phyloP scores from a whole-genome alignment of 2,797 vertebrate species.

The Rhyacichthys aspro region DNA sequence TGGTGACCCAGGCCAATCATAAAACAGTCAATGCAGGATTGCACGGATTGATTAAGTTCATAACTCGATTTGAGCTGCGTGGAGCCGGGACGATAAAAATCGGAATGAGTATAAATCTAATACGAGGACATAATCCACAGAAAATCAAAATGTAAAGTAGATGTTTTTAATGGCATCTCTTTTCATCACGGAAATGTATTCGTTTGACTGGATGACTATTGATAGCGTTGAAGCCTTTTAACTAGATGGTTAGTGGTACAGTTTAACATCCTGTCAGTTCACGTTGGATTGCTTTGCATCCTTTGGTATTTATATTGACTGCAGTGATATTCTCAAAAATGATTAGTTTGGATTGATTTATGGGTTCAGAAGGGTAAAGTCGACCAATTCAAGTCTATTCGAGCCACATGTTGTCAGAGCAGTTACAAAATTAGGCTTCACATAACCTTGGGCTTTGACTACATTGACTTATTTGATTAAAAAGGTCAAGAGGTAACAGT shows the following conservation, averaged over 20 bases:
- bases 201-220: conserved; percentile 65
- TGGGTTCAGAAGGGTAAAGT: conserved; percentile 29
- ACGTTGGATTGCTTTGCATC: conserved; percentile 19
- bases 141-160: conserved; percentile 79
- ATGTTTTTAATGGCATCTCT: conserved; percentile 71
- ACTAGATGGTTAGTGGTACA: conserved; percentile 1
- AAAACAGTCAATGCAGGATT: conserved; percentile 73
- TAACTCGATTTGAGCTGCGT: conserved; percentile 75
- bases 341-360: conserved; percentile 24
- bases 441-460: conserved; percentile 52
- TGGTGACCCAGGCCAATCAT: conserved; percentile 77
- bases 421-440: conserved; percentile 38
- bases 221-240: conserved; percentile 50
- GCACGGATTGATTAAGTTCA: conserved; percentile 77
- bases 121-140: conserved; percentile 64
- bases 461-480: conserved; percentile 61
- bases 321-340: conserved; percentile 28
- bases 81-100: conserved; percentile 71
- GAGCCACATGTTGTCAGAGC: conserved; percentile 55
- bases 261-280: conserved; percentile 12
- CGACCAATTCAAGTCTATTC: conserved; percentile 33
- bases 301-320: conserved; percentile 20
- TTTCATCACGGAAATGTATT: conserved; percentile 64
- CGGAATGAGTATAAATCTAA: conserved; percentile 74
- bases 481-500: conserved; percentile 67